A percentile compares a stretch with the other conserved stretches of the same genome.
phyloP scores from a whole-genome alignment of 2,113 vertebrate species.

The Ardeotis arabs region DNA sequence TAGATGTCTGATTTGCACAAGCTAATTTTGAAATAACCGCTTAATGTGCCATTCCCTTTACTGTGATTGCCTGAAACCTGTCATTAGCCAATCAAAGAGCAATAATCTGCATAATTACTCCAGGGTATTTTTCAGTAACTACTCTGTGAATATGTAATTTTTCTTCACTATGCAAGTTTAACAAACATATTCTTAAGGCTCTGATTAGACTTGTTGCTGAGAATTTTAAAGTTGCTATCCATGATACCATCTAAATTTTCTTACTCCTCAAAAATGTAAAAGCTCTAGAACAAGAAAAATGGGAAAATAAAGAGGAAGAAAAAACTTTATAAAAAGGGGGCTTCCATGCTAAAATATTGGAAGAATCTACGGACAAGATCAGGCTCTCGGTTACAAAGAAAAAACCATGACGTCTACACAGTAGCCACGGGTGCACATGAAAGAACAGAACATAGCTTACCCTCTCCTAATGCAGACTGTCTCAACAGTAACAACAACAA shows the following conservation, averaged over 20 bases:
- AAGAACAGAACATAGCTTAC: not conserved
- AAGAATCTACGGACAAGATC: not conserved
- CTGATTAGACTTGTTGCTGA: constrained; percentile 12
- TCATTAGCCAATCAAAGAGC: constrained; percentile 60
- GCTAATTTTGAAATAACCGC: constrained; percentile 46
- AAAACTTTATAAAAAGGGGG: not conserved
- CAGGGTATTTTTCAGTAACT: constrained; percentile 16
- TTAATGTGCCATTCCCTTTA: constrained; percentile 24
- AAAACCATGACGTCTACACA: not conserved
- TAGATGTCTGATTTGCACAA: constrained; percentile 33
- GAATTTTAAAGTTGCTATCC: constrained; percentile 6
- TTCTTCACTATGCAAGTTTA: constrained; percentile 4
- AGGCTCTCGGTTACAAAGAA: not conserved
- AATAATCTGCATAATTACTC: constrained; percentile 38
- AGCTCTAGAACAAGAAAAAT: not conserved
- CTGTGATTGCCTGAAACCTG: constrained; percentile 48
- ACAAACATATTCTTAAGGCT: not conserved
- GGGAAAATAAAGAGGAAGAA: not conserved
- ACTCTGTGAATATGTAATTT: constrained; percentile 32
- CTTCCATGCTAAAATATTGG: not conserved
- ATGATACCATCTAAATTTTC: not conserved
- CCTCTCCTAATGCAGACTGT: not conserved
- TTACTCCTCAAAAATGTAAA: not conserved
- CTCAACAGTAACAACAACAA: not conserved
- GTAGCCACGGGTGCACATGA: not conserved